These are phyloP conservation scores for Pteruthius melanotis DNA, from an alignment of 2,113 vertebrate genomes.

Conservation along the genomic window DNA sequence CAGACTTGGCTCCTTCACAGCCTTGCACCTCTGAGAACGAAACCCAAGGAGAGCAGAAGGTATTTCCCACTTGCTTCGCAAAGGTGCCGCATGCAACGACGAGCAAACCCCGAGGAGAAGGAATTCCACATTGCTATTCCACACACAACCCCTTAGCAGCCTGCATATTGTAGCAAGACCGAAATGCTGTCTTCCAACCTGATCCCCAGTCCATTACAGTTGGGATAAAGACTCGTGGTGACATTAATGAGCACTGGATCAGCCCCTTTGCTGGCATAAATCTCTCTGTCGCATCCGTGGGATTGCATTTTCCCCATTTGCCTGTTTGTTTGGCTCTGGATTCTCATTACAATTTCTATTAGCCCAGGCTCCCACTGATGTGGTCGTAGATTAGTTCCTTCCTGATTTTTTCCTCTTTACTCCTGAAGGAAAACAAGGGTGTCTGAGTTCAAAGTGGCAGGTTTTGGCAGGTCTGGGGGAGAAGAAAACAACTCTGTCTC, in stretches of 20 bases:
- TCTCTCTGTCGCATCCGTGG: neutral
- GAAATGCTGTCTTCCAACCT: neutral
- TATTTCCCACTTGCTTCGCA: neutral
- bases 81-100: neutral
- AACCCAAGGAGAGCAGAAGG: neutral
- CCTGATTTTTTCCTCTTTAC: neutral
- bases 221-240: constrained; percentile 6
- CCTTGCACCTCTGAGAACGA: neutral
- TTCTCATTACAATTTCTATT: constrained; percentile 6
- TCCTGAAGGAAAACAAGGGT: neutral
- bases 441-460: neutral
- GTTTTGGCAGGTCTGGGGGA: neutral
- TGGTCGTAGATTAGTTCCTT: neutral
- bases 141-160: rapidly evolving
- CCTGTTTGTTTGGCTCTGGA: constrained; percentile 1
- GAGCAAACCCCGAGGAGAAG: neutral
- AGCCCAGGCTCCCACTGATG: neutral
- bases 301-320: neutral
- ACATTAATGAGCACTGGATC: neutral
- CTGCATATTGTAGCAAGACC: neutral
- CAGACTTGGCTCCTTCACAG: neutral
- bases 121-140: neutral
- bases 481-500: neutral
- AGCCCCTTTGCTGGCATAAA: constrained; percentile 8
- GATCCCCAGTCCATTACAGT: neutral